A percentile compares a stretch with the other conserved stretches of the same genome.
phyloP scores from a whole-genome alignment of 1,140 invertebrate species.

The Achatina immaculata region DNA sequence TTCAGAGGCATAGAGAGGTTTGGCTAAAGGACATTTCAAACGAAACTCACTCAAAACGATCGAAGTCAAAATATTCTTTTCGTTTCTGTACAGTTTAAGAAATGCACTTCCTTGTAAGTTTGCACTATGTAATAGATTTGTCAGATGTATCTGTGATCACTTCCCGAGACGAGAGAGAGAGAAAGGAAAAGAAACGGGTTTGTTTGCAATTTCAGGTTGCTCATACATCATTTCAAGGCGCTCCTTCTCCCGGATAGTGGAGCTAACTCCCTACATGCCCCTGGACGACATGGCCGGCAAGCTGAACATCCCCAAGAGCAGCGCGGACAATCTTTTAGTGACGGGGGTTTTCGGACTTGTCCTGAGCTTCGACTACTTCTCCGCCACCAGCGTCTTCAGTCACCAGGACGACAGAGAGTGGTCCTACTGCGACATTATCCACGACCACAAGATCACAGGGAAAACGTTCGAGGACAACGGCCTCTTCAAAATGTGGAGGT shows the following conservation, averaged over 20 bases:
- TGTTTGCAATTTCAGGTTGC: too few relatives aligned
- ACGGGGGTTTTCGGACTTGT: neutral
- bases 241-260: neutral
- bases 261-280: neutral
- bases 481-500: slow-evolving; percentile 4
- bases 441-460: neutral
- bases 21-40: too few relatives aligned
- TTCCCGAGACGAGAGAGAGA: too few relatives aligned
- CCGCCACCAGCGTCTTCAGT: neutral
- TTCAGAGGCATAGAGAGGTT: too few relatives aligned
- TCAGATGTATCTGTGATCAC: too few relatives aligned
- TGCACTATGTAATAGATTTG: too few relatives aligned
- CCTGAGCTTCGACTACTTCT: neutral
- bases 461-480: neutral
- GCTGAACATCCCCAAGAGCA: neutral
- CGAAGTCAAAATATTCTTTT: too few relatives aligned
- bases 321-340: neutral
- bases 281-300: neutral
- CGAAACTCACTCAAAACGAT: too few relatives aligned
- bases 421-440: neutral
- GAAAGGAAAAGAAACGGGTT: too few relatives aligned
- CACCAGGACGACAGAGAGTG: neutral
- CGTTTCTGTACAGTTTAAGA: too few relatives aligned
- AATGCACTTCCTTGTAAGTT: too few relatives aligned
- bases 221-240: neutral